Percentiles rank a stretch among this genome's conserved stretches.
Conservation (phyloP, 2,113 vertebrate species). For the Alligator sinensis region DNA sequence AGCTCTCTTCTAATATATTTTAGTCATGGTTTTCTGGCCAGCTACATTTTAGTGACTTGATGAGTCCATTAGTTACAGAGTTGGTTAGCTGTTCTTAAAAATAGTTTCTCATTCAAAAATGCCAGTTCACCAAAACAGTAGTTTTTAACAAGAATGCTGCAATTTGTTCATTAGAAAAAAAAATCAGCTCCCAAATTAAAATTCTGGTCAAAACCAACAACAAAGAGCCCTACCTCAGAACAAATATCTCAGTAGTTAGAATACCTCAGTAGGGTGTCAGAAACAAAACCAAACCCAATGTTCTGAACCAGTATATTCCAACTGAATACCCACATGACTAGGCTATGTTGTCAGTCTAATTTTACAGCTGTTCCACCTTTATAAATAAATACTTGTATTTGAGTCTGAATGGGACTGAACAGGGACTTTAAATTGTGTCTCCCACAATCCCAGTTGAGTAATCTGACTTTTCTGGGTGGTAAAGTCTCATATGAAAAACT, state of each 20-base stretch:
- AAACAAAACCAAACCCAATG: neutral
- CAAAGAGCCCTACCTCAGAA: neutral
- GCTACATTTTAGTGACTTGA: neutral
- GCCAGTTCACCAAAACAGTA: neutral
- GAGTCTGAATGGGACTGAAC: too few relatives aligned
- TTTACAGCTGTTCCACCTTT: too few relatives aligned
- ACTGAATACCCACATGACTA: too few relatives aligned
- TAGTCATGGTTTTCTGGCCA: neutral
- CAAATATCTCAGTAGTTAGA: neutral
- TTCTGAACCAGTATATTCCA: too few relatives aligned
- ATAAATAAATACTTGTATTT: too few relatives aligned
- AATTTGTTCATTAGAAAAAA: neutral
- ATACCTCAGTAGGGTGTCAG: neutral
- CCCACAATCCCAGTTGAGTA: too few relatives aligned
- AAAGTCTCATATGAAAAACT: too few relatives aligned
- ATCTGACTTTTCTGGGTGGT: too few relatives aligned
- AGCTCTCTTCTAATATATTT: too few relatives aligned
- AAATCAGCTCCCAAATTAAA: neutral
- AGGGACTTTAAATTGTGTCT: too few relatives aligned
- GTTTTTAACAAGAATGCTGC: neutral
- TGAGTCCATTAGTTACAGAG: neutral
- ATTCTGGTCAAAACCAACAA: neutral
- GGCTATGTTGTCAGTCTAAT: too few relatives aligned
- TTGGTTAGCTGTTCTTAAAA: slow-evolving; percentile 24
- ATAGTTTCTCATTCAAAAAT: slow-evolving; percentile 9